Evolutionary conservation across 1,140 invertebrate genomes (phyloP), one percentile per base, ranked within the genome.

Genomic region (Apis mellifera): DNA sequence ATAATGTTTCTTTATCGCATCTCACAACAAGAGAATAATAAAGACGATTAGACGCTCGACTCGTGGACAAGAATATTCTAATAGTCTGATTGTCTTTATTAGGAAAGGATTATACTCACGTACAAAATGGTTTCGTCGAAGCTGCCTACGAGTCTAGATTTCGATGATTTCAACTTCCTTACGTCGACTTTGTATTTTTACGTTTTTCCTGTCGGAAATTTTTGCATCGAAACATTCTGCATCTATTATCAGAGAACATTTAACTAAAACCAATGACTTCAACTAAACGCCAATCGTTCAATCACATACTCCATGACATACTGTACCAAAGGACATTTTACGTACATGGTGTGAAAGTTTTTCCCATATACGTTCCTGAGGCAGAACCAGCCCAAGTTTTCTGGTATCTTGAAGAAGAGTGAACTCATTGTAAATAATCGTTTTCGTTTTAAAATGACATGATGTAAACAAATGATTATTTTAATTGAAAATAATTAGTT

Each of bases 271-370:
- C 68, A 69, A 86, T 74, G 65, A 60, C n/a, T 83, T 21, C 21
- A 52, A 73, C 64, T 82, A 82, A 85, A 73, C 78, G 12, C 73
- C 59, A 70, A 85, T 77, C 83, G 54, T 52, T 57, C 48, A 52
- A n/a, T 72, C 50, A 59, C 50, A 13, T 54, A 48, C 62, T 76
- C 48, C 55, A 76, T 68, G 69, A 89, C 80, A 81, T 65, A 66
- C 62, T 74, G 62, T 48, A 42, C 68, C 66, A 73, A 83, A 84
- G 69, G 70, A 87, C 83, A 76, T 19, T n/a, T 79, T 88, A 85
- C 92, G 81, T 91, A 94, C 90, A 94, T 92, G 93, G 92, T 90
- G 92, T 93, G 93, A 94, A 94, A 94, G 93, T 93, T 92, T 91
- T 90, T 89, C 57, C 87, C 82, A 84, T 89, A 82, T 84, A 65